Evolutionary conservation across 2,797 vertebrate species (phyloP), one percentile per base, ranked within the genome.

Genomic region (Lacerta agilis): DNA sequence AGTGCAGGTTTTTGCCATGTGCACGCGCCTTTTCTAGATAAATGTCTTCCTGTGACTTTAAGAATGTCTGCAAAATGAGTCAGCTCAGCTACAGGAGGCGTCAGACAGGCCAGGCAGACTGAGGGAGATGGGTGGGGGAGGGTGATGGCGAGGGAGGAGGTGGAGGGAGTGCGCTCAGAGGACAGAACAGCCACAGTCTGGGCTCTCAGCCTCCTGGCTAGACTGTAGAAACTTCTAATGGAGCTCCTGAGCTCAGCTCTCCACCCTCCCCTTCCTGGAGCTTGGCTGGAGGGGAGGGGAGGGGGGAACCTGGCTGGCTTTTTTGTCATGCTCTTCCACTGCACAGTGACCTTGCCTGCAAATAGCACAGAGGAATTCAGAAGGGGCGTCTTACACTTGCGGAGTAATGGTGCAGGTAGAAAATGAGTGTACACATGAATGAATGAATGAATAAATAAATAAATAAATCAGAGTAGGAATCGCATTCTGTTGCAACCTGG

Each of bases 201-300:
- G 97, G 97, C 98, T 98, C 97, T 96, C 97, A 98, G 98, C 98
- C 98, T 98, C 97, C 98, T 98, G 98, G 98, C 98, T 98, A 98
- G 98, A 98, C 98, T 98, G 98, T 97, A 98, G 98, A 98, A 98
- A 98, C 98, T 98, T 98, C 97, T 98, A 98, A 98, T 98, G 98
- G 98, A 98, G 98, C 98, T 98, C 97, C 98, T 97, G 98, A 97
- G 97, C 97, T 97, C 97, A 97, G 97, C 97, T 97, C 97, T 96
- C 97, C 96, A 96, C 27, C 82, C 90, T 78, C n/a, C 77, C 81
- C 92, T 93, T 95, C 86, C 95, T 95, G 25, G 8, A 23, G 9
- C 64, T 11, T 17, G 58, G 58, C 78, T 97, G 97, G 97, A 83
- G 61, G 61, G 61, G 27, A 8, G 5, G 4, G 13, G 5, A 2